Percentiles rank a stretch among this genome's conserved stretches.
Conservation (phyloP, 2,113 vertebrate species). For the Phrynocephalus versicolor region DNA sequence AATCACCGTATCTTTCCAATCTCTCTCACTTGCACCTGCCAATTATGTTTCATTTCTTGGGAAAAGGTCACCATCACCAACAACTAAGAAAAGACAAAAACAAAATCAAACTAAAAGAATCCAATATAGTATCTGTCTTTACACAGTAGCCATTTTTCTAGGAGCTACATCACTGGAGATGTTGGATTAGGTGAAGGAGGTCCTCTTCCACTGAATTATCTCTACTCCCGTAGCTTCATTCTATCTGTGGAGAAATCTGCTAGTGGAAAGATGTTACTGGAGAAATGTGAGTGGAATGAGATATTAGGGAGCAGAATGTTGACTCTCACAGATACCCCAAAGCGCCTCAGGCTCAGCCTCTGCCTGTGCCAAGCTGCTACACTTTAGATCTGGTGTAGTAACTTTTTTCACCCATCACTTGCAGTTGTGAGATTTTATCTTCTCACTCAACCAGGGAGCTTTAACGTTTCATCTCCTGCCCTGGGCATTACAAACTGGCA, state of each 20-base stretch:
- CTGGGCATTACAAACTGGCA: no score
- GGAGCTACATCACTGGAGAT: not conserved
- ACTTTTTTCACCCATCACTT: not conserved
- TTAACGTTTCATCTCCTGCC: not conserved
- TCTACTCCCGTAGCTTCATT: not conserved
- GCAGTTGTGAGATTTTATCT: not conserved
- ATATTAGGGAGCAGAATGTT: no score
- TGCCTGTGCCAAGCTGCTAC: no score
- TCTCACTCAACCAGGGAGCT: no score
- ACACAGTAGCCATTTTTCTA: not conserved
- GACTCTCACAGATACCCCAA: not conserved
- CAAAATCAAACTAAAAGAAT: not conserved
- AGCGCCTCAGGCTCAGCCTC: no score
- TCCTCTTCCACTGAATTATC: not conserved
- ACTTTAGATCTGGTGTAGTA: not conserved
- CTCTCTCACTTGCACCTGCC: not conserved
- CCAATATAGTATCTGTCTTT: not conserved
- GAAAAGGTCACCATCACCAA: no score
- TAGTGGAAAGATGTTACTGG: not conserved
- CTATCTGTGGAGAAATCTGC: not conserved
- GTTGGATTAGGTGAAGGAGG: not conserved
- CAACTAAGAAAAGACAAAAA: no score
- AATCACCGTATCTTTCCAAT: not conserved
- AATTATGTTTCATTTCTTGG: no score
- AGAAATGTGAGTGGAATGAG: no score